phyloP scores from a whole-genome alignment of 2,113 vertebrate genomes.

The Tragelaphus buxtoni region DNA sequence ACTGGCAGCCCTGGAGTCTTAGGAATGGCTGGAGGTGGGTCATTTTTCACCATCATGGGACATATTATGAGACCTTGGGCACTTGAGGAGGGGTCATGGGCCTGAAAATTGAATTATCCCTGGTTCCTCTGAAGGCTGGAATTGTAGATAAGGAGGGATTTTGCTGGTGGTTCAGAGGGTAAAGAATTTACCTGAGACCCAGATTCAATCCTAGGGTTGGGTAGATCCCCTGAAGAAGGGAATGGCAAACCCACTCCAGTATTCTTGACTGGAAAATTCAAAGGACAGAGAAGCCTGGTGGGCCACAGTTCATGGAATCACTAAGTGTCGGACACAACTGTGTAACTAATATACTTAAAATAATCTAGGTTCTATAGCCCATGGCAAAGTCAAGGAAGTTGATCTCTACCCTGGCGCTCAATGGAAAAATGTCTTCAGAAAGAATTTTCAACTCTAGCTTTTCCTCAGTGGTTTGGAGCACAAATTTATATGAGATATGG shows the following conservation, averaged over 20 bases:
- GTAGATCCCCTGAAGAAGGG: neutral
- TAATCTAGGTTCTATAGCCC: neutral
- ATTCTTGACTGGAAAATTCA: neutral
- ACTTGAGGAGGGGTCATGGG: neutral
- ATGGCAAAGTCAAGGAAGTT: neutral
- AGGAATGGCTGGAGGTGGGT: neutral
- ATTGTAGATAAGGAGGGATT: neutral
- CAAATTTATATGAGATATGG: neutral
- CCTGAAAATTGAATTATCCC: neutral
- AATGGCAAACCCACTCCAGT: neutral
- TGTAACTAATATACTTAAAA: neutral
- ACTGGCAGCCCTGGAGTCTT: neutral
- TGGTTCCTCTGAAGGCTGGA: rapidly evolving
- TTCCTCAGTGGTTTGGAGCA: neutral
- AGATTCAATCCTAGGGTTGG: neutral
- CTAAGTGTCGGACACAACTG: neutral
- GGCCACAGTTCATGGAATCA: neutral
- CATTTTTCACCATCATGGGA: neutral
- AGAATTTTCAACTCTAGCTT: neutral
- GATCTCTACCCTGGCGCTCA: neutral
- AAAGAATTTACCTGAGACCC: neutral
- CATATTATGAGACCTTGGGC: neutral
- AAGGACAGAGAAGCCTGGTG: neutral
- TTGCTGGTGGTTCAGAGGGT: neutral
- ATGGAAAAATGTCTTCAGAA: neutral